phyloP scores from a whole-genome alignment of 2,888 invertebrate species.

The Caenorhabditis sulstoni region DNA sequence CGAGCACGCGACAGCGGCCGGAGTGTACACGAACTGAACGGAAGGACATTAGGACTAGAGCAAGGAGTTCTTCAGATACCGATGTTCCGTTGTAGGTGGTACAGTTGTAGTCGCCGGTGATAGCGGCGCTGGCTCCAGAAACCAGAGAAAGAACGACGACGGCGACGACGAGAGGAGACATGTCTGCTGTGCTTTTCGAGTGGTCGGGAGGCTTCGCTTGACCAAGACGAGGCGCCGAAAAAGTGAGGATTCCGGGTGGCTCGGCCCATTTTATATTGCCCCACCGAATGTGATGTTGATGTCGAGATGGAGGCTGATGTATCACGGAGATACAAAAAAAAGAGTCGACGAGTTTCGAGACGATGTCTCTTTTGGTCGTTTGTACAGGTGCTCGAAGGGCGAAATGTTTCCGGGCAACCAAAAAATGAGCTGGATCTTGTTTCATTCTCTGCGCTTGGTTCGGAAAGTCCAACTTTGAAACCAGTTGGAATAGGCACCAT shows the following conservation, averaged over 20 bases:
- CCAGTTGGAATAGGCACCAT: too few relatives aligned
- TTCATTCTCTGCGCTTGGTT: background rate
- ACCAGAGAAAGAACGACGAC: slow-evolving; percentile 33
- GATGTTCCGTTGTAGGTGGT: slow-evolving; percentile 50
- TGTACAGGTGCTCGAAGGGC: slow-evolving; percentile 30
- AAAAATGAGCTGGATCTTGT: slow-evolving; percentile 30
- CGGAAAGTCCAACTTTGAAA: too few relatives aligned
- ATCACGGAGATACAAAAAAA: slow-evolving; percentile 16
- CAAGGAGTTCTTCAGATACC: background rate
- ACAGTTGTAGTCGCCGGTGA: slow-evolving; percentile 49
- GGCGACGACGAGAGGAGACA: slow-evolving; percentile 28
- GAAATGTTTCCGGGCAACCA: slow-evolving; percentile 5
- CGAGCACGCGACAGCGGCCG: slow-evolving; percentile 46
- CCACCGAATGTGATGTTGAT: slow-evolving; percentile 30
- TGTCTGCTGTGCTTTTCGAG: slow-evolving; percentile 2
- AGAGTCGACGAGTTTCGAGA: background rate
- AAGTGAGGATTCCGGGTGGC: slow-evolving; percentile 32
- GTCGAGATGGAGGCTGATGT: slow-evolving; percentile 29
- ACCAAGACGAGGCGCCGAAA: slow-evolving; percentile 53
- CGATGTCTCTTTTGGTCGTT: slow-evolving; percentile 7
- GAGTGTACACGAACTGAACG: slow-evolving; percentile 51
- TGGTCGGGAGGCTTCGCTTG: slow-evolving; percentile 32
- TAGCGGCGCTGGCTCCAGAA: slow-evolving; percentile 35
- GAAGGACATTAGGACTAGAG: background rate
- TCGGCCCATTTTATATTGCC: slow-evolving; percentile 12